Evolutionary conservation across 2,888 invertebrate species (phyloP).

Genomic region (Yponomeuta cagnagella): DNA sequence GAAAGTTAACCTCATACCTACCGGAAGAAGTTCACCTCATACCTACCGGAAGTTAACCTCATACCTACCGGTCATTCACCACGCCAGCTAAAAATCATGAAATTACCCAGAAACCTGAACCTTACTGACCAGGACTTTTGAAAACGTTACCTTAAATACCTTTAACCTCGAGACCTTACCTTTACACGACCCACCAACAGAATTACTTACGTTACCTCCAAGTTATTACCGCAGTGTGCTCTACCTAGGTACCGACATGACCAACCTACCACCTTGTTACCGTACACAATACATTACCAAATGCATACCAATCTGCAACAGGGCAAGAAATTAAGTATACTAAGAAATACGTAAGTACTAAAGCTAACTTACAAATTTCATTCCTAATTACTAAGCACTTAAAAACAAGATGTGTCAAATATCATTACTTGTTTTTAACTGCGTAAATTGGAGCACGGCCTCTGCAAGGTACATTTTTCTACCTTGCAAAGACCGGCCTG

Average conservation of each 20-base stretch:
- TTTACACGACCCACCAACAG: too few relatives aligned
- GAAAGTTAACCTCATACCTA: too few relatives aligned
- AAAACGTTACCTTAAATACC: background rate
- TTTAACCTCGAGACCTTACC: background rate
- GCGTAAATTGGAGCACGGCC: background rate
- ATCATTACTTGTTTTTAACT: background rate
- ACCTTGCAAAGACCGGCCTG: background rate
- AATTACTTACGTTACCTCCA: too few relatives aligned
- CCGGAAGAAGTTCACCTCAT: too few relatives aligned
- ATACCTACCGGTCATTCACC: background rate
- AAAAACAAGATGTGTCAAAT: background rate
- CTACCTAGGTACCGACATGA: too few relatives aligned
- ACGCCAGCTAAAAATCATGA: background rate
- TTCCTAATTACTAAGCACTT: slow-evolving; percentile 31
- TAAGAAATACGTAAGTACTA: slow-evolving; percentile 16
- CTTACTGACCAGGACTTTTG: background rate
- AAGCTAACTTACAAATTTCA: slow-evolving; percentile 65
- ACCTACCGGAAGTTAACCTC: background rate
- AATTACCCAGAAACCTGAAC: background rate
- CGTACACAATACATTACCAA: slow-evolving; percentile 20
- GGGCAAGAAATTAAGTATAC: slow-evolving; percentile 1
- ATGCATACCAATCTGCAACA: background rate
- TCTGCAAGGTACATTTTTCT: background rate
- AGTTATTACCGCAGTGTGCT: too few relatives aligned
- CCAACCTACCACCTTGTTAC: slow-evolving; percentile 10